These are phyloP conservation scores for Grantiella picta DNA, from an alignment of 2,113 vertebrate species.

Conservation along the genomic window DNA sequence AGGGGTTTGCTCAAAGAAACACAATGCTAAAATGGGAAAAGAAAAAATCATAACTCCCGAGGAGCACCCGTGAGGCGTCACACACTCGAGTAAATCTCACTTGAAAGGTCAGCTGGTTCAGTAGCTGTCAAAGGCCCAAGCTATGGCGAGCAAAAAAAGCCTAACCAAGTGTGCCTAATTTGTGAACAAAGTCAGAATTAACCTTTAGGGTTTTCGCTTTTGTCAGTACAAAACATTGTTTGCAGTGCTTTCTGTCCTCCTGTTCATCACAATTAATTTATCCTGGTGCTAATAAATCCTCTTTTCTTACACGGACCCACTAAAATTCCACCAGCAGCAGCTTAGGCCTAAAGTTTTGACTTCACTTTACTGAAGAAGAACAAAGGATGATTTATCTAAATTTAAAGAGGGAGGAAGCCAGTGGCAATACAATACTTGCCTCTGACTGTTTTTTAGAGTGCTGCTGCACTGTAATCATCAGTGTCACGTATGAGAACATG, in stretches of 20 bases:
- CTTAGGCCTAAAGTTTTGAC: conserved; percentile 13
- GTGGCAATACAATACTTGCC: background rate
- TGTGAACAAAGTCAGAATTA: conserved; percentile 58
- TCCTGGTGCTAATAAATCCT: conserved; percentile 30
- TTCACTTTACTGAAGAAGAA: conserved; percentile 1
- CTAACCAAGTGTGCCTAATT: conserved; percentile 43
- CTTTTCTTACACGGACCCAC: background rate
- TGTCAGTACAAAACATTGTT: conserved; percentile 30
- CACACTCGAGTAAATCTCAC: background rate
- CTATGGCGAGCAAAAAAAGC: background rate
- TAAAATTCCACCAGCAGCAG: background rate
- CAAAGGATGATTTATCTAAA: conserved; percentile 17
- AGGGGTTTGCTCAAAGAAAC: background rate
- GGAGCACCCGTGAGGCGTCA: background rate
- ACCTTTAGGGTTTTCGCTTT: background rate
- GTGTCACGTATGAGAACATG: background rate
- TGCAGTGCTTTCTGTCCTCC: conserved; percentile 15
- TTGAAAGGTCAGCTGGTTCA: conserved; percentile 35
- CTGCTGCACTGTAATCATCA: background rate
- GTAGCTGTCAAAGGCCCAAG: background rate
- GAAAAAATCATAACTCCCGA: background rate
- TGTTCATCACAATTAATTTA: conserved; percentile 12
- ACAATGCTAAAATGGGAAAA: background rate
- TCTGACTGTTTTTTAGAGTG: background rate
- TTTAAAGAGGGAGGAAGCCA: conserved; percentile 1